Conservation (phyloP, 2,888 invertebrate species). For the Sinohyriopsis cumingii region DNA sequence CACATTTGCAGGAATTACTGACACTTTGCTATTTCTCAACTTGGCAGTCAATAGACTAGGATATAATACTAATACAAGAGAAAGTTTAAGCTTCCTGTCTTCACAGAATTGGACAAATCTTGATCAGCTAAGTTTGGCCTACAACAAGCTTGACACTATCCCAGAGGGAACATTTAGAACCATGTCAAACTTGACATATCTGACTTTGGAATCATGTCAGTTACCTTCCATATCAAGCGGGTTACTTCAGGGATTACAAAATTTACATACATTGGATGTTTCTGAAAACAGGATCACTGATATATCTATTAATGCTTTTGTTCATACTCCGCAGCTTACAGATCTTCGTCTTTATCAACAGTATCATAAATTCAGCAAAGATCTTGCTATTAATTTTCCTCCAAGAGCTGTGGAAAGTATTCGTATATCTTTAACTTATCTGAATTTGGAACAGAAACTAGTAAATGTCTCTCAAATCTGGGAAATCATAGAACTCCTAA, state of each 20-base stretch:
- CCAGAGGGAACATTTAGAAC: slow-evolving; percentile 37
- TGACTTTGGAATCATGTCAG: slow-evolving; percentile 40
- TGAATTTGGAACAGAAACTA: slow-evolving; percentile 62
- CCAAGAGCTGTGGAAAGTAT: slow-evolving; percentile 36
- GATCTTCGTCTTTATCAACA: slow-evolving; percentile 42
- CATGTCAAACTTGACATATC: slow-evolving; percentile 41
- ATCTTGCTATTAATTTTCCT: slow-evolving; percentile 17
- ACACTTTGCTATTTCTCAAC: slow-evolving; percentile 19
- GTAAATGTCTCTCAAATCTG: slow-evolving; percentile 33
- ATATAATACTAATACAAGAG: background rate
- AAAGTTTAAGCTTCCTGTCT: slow-evolving; percentile 13
- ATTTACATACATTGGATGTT: slow-evolving; percentile 43
- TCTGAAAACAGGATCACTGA: slow-evolving; percentile 43
- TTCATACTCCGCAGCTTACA: slow-evolving; percentile 33
- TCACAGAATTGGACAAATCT: slow-evolving; percentile 30
- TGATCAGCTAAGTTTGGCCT: slow-evolving; percentile 24
- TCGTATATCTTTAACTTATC: slow-evolving; percentile 64
- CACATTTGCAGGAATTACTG: slow-evolving; percentile 23
- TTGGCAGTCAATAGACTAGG: slow-evolving; percentile 17
- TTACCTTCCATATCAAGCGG: slow-evolving; percentile 40
- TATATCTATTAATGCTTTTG: slow-evolving; percentile 41
- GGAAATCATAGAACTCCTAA: slow-evolving; percentile 29
- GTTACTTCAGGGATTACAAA: slow-evolving; percentile 48
- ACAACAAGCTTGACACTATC: slow-evolving; percentile 26
- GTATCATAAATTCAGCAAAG: background rate